Evolutionary conservation across 2,113 vertebrate genomes (phyloP).

Genomic region (Cryptoleucopteryx plumbea): DNA sequence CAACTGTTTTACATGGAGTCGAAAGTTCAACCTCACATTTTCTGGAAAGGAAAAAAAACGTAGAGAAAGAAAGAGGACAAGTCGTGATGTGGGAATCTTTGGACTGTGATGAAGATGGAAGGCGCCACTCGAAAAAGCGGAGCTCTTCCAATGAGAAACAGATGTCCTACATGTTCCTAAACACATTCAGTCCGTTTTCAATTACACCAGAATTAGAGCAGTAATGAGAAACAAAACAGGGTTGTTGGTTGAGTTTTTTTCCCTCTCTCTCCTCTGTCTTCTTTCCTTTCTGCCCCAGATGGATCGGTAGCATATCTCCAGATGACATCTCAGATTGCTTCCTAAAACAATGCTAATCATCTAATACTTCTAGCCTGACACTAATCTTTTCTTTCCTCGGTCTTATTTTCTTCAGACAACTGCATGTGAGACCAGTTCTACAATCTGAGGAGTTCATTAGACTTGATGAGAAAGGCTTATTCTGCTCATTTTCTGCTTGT

Average conservation of each 20-base stretch:
- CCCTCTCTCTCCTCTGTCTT: not conserved
- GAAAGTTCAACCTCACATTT: slow-evolving; percentile 68
- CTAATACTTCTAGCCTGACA: not conserved
- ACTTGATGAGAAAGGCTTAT: not conserved
- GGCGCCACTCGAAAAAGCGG: slow-evolving; percentile 43
- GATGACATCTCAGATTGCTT: slow-evolving; percentile 33
- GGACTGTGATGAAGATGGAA: slow-evolving; percentile 68
- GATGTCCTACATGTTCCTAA: slow-evolving; percentile 66
- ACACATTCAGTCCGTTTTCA: slow-evolving; percentile 61
- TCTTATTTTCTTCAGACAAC: not conserved
- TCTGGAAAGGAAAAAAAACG: slow-evolving; percentile 1
- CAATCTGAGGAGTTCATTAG: not conserved
- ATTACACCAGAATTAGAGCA: slow-evolving; percentile 65
- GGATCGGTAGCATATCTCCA: slow-evolving; percentile 12
- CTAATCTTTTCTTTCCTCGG: not conserved
- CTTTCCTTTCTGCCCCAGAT: not conserved
- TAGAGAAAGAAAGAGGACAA: slow-evolving; percentile 49
- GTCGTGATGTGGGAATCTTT: slow-evolving; percentile 69
- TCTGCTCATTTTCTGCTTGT: slow-evolving; percentile 22
- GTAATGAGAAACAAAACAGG: slow-evolving; percentile 59
- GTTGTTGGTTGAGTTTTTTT: not conserved
- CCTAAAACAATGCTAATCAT: not conserved
- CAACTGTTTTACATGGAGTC: slow-evolving; percentile 66
- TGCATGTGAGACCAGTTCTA: not conserved
- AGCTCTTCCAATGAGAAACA: slow-evolving; percentile 66